A percentile compares a stretch with the other conserved stretches of the same genome.
Conservation (phyloP, 1,140 invertebrate species). For the Anoplophora glabripennis region DNA sequence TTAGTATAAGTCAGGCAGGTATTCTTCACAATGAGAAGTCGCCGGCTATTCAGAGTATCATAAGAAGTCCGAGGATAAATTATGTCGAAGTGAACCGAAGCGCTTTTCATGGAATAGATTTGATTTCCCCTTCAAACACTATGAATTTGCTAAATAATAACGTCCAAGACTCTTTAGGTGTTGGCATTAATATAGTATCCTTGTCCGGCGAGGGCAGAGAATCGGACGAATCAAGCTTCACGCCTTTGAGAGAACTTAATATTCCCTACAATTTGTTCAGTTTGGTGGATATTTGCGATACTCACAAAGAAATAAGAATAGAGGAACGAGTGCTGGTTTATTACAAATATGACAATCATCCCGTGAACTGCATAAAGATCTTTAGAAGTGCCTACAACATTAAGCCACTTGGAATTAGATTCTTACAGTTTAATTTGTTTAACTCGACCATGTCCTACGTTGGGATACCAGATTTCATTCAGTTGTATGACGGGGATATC, state of each 20-base stretch:
- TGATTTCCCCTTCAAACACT: conserved; percentile 82
- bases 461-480: conserved; percentile 78
- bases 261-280: conserved; percentile 95
- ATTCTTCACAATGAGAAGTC: conserved; percentile 94
- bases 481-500: conserved; percentile 88
- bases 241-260: conserved; percentile 76
- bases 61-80: conserved; percentile 77
- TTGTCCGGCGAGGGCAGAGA: conserved; percentile 91
- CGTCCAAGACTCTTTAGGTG: conserved; percentile 80
- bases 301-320: conserved; percentile 85
- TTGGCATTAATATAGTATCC: conserved; percentile 84
- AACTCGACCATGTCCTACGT: conserved; percentile 77
- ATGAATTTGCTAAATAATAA: conserved; percentile 69
- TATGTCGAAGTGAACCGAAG: conserved; percentile 81
- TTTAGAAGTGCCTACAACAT: conserved; percentile 81
- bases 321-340: conserved; percentile 90
- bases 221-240: conserved; percentile 81
- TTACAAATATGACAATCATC: conserved; percentile 95
- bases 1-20: conserved; percentile 92
- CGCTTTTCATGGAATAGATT: conserved; percentile 88
- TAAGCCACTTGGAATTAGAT: conserved; percentile 84
- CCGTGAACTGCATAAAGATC: conserved; percentile 97
- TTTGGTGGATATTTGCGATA: conserved; percentile 93
- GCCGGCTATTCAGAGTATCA: conserved; percentile 85
- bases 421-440: conserved; percentile 92